Evolutionary conservation across 2,797 vertebrate genomes (phyloP), one percentile per base, ranked within the genome.

Genomic region (Linurgus olivaceus): DNA sequence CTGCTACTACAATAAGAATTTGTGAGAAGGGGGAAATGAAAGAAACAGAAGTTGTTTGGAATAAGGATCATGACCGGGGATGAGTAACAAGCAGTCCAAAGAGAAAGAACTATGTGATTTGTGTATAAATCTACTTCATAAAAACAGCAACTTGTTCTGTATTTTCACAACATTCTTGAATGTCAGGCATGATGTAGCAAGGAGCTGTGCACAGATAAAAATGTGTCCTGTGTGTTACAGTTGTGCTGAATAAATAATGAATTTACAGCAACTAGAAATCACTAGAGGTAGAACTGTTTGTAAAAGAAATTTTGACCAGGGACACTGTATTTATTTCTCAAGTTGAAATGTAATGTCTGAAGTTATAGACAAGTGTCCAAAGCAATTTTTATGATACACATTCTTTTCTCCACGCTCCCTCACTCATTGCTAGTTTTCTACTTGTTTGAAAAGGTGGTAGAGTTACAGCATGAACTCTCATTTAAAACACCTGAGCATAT

Each of bases 401-500:
- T 40, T 67, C 16, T 33, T 55, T 11, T 6, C 13, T 61, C 11
- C 3, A 1, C 2, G 3, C 1, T 1, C 8, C 20, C 16, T 1
- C 26, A 17, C 7, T 14, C 67, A 63, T 33, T 52, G 25, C 4
- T 67, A n/a, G 9, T 66, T 92, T 88, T 86, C 17, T 50, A 5
- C 37, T 52, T 25, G 7, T 65, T 75, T 58, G 44, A 75, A 81
- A 65, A 77, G 9, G 19, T 52, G 4, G 16, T 51, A 82, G 7
- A 38, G 15, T 42, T 90, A 59, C 19, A 50, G 7, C 6, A n/a
- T 19, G 11, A 48, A n/a, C 13, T 44, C 21, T 73, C 42, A 80
- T 79, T 77, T 59, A 42, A 78, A 87, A 88, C 5, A 47, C 13
- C 59, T 37, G 48, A 70, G 11, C 9, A 67, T 26, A 51, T 18